Conservation (phyloP, 2,113 vertebrate species). For the Perca schrenkii region DNA sequence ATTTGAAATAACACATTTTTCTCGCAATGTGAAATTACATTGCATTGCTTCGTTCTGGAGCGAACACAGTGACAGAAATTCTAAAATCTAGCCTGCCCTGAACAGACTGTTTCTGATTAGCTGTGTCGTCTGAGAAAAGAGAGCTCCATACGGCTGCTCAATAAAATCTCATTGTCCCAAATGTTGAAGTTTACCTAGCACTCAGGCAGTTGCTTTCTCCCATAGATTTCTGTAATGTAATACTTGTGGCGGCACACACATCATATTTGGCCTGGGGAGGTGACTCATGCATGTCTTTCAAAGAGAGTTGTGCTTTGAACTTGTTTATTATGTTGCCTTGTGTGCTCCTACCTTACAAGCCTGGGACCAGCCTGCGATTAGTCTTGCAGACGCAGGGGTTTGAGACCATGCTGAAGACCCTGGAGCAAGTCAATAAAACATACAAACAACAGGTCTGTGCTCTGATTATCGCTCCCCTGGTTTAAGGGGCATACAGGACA, state of each 20-base stretch:
- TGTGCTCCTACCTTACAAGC: constrained; percentile 47
- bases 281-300: constrained; percentile 69
- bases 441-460: constrained; percentile 70
- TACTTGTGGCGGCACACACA: constrained; percentile 64
- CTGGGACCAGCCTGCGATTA: constrained; percentile 60
- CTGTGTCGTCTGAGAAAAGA: constrained; percentile 27
- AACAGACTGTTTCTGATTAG: constrained; percentile 38
- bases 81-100: constrained; percentile 29
- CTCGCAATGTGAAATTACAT: constrained; percentile 9
- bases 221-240: constrained; percentile 67
- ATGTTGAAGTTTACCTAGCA: constrained; percentile 57
- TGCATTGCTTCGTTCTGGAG: constrained; percentile 14
- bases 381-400: constrained; percentile 45
- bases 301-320: constrained; percentile 66
- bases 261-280: constrained; percentile 71
- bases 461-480: constrained; percentile 65
- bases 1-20: constrained; percentile 33
- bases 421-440: constrained; percentile 78
- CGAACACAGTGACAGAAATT: constrained; percentile 25
- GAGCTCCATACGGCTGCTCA: constrained; percentile 39
- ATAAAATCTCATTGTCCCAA: constrained; percentile 56
- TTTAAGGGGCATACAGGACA: constrained; percentile 43
- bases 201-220: constrained; percentile 39
- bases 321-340: constrained; percentile 64
- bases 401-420: constrained; percentile 66